Evolutionary conservation across 2,797 vertebrate species (phyloP), one percentile per base, ranked within the genome.

Genomic region (Catostomus latipinnis): DNA sequence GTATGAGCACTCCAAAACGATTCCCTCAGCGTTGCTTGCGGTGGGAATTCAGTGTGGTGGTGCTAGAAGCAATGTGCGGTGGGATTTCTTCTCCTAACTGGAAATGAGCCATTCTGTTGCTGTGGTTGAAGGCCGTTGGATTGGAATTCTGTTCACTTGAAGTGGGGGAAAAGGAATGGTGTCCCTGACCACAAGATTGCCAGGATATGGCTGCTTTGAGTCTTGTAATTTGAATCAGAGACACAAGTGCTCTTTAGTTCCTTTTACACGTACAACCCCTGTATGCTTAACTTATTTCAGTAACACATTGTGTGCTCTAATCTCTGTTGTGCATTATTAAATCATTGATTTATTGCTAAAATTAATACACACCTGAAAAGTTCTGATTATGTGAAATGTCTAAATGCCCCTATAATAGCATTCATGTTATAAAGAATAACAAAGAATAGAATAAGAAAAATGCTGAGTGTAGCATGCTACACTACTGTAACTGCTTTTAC

Each of bases 151-250:
- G 80, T 57, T 45, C 86, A 82, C 83, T 91, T 93, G 88, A 93
- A 91, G 93, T 92, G 93, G 91, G 84, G 84, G 72, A 50, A 74
- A 67, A 90, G 90, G 90, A 92, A 92, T 92, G 91, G 67, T 69
- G 78, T 57, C 70, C 73, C 71, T 88, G 89, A 90, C 90, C 82
- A 13, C 86, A 87, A 84, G 71, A 81, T 78, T 83, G 81, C 82
- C 83, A 78, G 84, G 82, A 87, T 86, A 82, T 81, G 74, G 58
- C 78, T 78, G 78, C 76, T 80, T 88, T 82, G 77, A 83, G 84
- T 82, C 66, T 72, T 67, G 68, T 82, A 88, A 86, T 85, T 75
- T 71, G 80, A 83, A 57, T 83, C 76, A 83, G 80, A 76, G 79
- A 68, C 68, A 70, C 72, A 80, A 76, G 73, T 82, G 81, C 53